A percentile compares a stretch with the other conserved stretches of the same genome.
These are phyloP conservation scores for Nicator chloris DNA, from an alignment of 2,113 vertebrate genomes.

Conservation along the genomic window DNA sequence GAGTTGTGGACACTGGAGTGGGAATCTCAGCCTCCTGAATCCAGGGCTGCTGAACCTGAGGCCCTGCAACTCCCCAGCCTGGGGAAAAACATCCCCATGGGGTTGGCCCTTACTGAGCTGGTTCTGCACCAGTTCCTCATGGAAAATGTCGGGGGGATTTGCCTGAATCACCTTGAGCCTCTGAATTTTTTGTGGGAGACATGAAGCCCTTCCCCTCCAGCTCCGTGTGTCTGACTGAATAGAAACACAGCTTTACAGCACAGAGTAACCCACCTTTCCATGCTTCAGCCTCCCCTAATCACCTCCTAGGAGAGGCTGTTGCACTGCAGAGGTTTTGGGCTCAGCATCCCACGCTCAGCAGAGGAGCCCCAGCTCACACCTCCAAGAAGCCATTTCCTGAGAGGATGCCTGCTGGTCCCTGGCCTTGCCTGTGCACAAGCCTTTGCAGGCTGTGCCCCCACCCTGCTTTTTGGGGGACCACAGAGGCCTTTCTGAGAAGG, in stretches of 20 bases:
- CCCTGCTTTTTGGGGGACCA: neutral
- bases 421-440: fast-evolving
- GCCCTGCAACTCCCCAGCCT: neutral
- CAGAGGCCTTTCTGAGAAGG: neutral
- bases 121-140: neutral
- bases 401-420: fast-evolving
- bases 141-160: neutral
- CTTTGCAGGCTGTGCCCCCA: fast-evolving
- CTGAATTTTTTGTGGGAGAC: neutral
- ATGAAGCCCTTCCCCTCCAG: neutral
- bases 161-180: neutral
- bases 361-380: fast-evolving
- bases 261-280: neutral
- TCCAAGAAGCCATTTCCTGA: neutral
- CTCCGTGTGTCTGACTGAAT: neutral
- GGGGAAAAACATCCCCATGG: neutral
- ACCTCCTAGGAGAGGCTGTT: neutral
- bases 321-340: fast-evolving
- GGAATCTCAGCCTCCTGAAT: neutral
- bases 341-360: fast-evolving
- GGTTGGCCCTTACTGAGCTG: neutral
- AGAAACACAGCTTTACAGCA: neutral
- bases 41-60: neutral
- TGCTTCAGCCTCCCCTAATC: fast-evolving
- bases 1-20: neutral